Conservation (phyloP, 2,888 invertebrate species). For the Mythimna ferrago region DNA sequence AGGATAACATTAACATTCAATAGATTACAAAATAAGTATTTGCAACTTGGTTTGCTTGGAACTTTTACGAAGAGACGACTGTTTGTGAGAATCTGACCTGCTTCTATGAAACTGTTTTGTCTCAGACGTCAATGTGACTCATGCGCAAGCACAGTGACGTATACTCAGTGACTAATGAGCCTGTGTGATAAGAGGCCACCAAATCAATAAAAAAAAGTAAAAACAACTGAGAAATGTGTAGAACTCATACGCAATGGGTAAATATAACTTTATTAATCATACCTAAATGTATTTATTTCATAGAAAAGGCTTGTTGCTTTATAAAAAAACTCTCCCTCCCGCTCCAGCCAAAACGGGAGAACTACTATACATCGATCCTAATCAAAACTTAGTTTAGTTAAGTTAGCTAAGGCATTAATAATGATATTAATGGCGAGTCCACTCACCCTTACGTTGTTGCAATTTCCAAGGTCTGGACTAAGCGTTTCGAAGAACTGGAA, state of each 20-base stretch:
- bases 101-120: constrained; percentile 18
- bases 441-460: too few species aligned
- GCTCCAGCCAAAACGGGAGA: too few species aligned
- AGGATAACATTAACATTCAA: not conserved
- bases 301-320: too few species aligned
- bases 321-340: too few species aligned
- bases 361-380: not conserved
- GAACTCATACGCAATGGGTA: constrained; percentile 5
- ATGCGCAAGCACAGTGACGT: constrained; percentile 28
- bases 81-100: too few species aligned
- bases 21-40: not conserved
- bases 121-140: constrained; percentile 43
- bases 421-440: too few species aligned
- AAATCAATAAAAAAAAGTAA: constrained; percentile 18
- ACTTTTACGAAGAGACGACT: too few species aligned
- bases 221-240: constrained; percentile 1
- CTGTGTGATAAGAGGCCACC: constrained; percentile 20
- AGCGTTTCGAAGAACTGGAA: too few species aligned
- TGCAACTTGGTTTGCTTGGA: not conserved
- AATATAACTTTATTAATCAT: too few species aligned
- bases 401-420: not conserved
- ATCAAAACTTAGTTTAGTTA: too few species aligned
- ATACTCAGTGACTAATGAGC: not conserved
- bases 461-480: too few species aligned
- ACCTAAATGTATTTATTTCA: too few species aligned